Percentiles rank a stretch among this genome's conserved stretches.
phyloP scores from a whole-genome alignment of 2,888 invertebrate genomes.

The Ophonus ardosiacus region DNA sequence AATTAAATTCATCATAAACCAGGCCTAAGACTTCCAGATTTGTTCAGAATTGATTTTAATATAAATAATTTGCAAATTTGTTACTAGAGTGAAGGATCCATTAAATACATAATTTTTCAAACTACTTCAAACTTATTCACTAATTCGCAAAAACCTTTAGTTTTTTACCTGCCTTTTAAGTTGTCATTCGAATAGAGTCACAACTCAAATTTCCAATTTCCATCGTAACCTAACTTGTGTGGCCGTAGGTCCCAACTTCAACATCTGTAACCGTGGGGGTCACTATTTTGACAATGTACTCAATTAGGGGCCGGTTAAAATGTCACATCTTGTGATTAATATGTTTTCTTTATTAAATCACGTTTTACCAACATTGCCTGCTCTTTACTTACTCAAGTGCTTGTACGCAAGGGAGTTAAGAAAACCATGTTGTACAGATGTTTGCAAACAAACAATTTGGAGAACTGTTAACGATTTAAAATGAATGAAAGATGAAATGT shows the following conservation, averaged over 20 bases:
- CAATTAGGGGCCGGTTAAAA: slow-evolving; percentile 61
- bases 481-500: neutral
- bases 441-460: slow-evolving; percentile 51
- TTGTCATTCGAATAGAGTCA: neutral
- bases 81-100: too few relatives aligned
- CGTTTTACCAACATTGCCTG: slow-evolving; percentile 63
- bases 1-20: too few relatives aligned
- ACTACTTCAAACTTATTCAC: neutral
- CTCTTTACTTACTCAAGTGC: slow-evolving; percentile 45
- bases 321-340: slow-evolving; percentile 61
- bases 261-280: slow-evolving; percentile 59
- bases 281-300: slow-evolving; percentile 63
- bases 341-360: slow-evolving; percentile 64
- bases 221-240: slow-evolving; percentile 26
- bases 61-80: too few relatives aligned
- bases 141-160: neutral
- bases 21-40: too few relatives aligned
- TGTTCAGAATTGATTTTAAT: too few relatives aligned
- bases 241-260: slow-evolving; percentile 10
- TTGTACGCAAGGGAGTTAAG: slow-evolving; percentile 36
- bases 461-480: slow-evolving; percentile 15
- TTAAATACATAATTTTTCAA: neutral
- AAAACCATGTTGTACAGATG: slow-evolving; percentile 46
- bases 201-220: neutral
- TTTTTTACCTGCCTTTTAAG: neutral